Evolutionary conservation across 2,797 vertebrate genomes (phyloP).

Genomic region (Sarcoramphus papa): DNA sequence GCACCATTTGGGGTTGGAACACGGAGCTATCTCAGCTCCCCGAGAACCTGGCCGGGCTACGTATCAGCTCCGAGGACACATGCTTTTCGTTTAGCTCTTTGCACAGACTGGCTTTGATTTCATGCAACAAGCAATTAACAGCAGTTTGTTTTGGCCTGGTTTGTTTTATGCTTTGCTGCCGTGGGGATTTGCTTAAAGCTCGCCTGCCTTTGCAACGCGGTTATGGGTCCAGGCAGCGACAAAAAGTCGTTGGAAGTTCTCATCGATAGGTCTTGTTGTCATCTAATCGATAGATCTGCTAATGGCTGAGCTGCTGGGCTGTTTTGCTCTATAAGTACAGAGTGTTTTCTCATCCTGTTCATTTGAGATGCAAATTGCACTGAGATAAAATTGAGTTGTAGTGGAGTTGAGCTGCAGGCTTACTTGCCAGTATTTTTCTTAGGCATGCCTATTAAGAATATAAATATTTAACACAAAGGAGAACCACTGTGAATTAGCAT

Average conservation of each 20-base stretch:
- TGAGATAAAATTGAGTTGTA: neutral
- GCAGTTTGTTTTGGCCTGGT: neutral
- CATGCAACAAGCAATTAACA: neutral
- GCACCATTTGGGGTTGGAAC: neutral
- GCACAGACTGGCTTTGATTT: constrained; percentile 21
- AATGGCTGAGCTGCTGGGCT: neutral
- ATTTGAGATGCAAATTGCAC: neutral
- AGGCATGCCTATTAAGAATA: constrained; percentile 22
- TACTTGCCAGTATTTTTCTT: constrained; percentile 30
- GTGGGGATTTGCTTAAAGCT: neutral
- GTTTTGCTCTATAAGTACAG: neutral
- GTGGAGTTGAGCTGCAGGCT: neutral
- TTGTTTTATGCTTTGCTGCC: neutral
- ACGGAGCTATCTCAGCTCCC: neutral
- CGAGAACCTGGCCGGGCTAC: neutral
- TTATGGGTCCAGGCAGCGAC: fast-evolving
- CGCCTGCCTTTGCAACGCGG: fast-evolving
- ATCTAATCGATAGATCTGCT: neutral
- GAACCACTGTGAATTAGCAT: constrained; percentile 27
- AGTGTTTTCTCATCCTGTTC: neutral
- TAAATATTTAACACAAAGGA: constrained; percentile 35
- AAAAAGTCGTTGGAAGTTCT: neutral
- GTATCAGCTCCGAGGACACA: neutral
- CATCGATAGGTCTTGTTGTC: neutral
- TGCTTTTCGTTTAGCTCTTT: neutral